Base-by-base conservation (phyloP, 2,888 invertebrate genomes). In the Sthenelais limicola region DNA sequence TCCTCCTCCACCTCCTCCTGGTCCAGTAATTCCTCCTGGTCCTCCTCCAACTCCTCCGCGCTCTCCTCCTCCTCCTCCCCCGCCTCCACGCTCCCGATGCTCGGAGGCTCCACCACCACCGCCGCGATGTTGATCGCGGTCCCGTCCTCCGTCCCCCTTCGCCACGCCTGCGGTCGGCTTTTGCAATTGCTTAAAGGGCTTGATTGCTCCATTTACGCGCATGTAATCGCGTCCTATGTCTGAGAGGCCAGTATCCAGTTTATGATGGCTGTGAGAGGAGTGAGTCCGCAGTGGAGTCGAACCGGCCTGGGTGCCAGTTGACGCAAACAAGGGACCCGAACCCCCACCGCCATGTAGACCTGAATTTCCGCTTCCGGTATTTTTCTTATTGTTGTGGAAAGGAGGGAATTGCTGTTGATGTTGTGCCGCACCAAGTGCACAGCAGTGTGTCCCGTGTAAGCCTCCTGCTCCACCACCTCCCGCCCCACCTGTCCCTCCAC, bases 201-300 rank as follows among this genome's bases (percentile, higher is more conserved):
- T 92, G 91, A 97, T 95, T 84, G 96, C 97, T 78, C 97, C 98
- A 90, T 97, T 97, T 89, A 97, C 95, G 84, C 97, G 91, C 82
- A 97, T 91, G 73, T 96, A 96, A 89, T 97, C 97, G 68, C 96
- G 96, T 28, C 97, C 97, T 84, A 98, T 97, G 86, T 95, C 95
- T 62, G 96, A 76, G 35, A 79, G 48, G 24, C 66, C 72, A 12
- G 72, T 35, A 26, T 72, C 72, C 7, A 33, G 70, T 35, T 54
- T 54, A 9, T 38, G 51, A 47, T 56, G 68, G 48, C 49, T 68
- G 68, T 68, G 68, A 28, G 33, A 30, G 21, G 35, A 33, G 51
- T 68, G 68, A 33, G 33, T 68, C 5, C 68, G 30, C 21, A 51
- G 51, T 2, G 47, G 26, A 18, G 68, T 32, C 26, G 30, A 28